Percentiles rank a stretch among this genome's conserved stretches.
Evolutionary conservation across 2,888 invertebrate species (phyloP).

Genomic region (Epinotia ramella): DNA sequence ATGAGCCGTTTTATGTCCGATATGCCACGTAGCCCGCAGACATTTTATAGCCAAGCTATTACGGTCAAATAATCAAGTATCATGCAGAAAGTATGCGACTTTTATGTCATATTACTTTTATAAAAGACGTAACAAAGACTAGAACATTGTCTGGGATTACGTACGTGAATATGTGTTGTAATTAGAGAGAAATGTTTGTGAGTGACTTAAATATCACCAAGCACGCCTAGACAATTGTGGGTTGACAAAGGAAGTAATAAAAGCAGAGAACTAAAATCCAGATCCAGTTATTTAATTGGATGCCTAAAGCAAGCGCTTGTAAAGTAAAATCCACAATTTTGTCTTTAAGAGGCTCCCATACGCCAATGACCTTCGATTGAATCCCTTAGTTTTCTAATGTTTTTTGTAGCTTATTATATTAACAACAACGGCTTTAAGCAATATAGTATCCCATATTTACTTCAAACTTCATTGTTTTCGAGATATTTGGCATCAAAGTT

Average conservation of each 20-base stretch:
- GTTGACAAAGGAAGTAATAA: background rate
- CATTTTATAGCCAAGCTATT: slow-evolving; percentile 22
- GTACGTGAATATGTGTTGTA: background rate
- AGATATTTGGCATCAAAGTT: too few species aligned
- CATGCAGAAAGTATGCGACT: background rate
- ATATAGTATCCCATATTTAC: too few species aligned
- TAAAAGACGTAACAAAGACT: background rate
- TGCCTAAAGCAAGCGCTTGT: background rate
- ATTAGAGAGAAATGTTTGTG: background rate
- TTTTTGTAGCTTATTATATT: too few species aligned
- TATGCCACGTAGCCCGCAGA: slow-evolving; percentile 16
- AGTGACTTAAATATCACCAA: background rate
- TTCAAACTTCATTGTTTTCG: too few species aligned
- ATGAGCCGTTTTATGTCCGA: slow-evolving; percentile 22
- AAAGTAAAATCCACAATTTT: background rate
- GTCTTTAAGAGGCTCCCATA: too few species aligned
- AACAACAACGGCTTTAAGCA: too few species aligned
- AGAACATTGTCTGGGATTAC: slow-evolving; percentile 1
- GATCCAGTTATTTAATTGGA: background rate
- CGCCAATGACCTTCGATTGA: too few species aligned
- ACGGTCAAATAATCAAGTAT: slow-evolving; percentile 23
- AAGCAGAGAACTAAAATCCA: background rate
- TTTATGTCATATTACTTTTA: slow-evolving; percentile 10
- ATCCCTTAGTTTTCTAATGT: too few species aligned
- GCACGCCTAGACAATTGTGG: background rate